phyloP scores from a whole-genome alignment of 1,140 invertebrate species.

The Diploscapter pachys region DNA sequence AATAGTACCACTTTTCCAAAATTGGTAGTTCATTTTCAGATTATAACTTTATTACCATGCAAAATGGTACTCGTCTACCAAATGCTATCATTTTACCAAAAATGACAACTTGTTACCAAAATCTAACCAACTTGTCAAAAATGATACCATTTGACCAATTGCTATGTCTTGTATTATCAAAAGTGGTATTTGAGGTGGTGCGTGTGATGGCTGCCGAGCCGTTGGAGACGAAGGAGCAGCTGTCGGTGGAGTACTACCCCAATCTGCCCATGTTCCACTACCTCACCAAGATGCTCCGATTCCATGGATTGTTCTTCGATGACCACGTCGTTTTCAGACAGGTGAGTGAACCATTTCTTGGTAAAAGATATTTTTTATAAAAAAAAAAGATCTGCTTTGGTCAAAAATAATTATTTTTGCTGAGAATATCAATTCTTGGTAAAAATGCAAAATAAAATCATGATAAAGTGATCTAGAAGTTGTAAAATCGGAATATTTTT shows the following conservation, averaged over 20 bases:
- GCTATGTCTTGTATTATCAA: background rate
- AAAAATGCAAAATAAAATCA: too few relatives aligned
- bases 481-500: too few relatives aligned
- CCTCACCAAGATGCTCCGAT: slow-evolving; percentile 54
- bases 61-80: background rate
- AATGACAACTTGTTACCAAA: too few relatives aligned
- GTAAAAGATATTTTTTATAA: slow-evolving; percentile 13
- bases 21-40: slow-evolving; percentile 20
- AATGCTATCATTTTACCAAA: too few relatives aligned
- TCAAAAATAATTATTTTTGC: too few relatives aligned
- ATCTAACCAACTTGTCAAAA: background rate
- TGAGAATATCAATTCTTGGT: too few relatives aligned
- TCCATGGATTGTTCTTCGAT: slow-evolving; percentile 56
- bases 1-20: slow-evolving; percentile 25
- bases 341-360: slow-evolving; percentile 35
- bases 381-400: too few relatives aligned
- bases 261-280: slow-evolving; percentile 59
- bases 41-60: background rate
- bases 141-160: background rate
- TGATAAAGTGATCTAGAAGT: too few relatives aligned
- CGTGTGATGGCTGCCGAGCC: slow-evolving; percentile 54
- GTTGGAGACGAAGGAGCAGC: slow-evolving; percentile 47
- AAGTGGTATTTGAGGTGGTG: slow-evolving; percentile 42
- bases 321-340: slow-evolving; percentile 55
- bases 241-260: slow-evolving; percentile 47